Percentiles rank a stretch among this genome's conserved stretches.
Conservation (phyloP, 2,113 vertebrate species). For the Pygoscelis adeliae region DNA sequence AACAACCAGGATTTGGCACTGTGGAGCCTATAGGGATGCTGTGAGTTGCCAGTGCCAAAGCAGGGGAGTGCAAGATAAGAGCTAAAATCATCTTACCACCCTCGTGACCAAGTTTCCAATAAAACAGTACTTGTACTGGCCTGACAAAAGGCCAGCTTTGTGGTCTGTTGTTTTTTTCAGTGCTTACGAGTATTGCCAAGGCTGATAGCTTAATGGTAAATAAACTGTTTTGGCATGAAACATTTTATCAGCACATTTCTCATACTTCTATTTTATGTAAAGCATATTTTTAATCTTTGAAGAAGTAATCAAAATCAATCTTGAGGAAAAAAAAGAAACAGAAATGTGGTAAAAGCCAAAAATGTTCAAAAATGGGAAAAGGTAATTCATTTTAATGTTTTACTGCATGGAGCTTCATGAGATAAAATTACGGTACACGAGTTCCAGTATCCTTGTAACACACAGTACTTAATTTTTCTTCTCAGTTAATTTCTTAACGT, state of each 20-base stretch:
- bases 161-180: neutral
- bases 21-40: neutral
- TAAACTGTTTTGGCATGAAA: neutral
- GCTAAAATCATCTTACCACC: neutral
- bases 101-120: fast-evolving
- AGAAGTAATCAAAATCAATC: neutral
- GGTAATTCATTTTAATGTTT: neutral
- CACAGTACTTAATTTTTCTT: neutral
- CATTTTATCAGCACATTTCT: neutral
- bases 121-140: neutral
- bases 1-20: neutral
- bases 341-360: neutral
- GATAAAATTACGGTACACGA: neutral
- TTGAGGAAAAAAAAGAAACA: neutral
- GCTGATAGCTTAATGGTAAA: neutral
- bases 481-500: neutral
- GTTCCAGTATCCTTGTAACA: neutral
- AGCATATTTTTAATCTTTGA: neutral
- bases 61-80: neutral
- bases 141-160: neutral
- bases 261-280: neutral
- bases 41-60: neutral
- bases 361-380: neutral
- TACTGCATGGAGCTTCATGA: neutral
- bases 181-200: neutral